Conservation (phyloP, 2,888 invertebrate genomes). For the Octonoba sinensis region DNA sequence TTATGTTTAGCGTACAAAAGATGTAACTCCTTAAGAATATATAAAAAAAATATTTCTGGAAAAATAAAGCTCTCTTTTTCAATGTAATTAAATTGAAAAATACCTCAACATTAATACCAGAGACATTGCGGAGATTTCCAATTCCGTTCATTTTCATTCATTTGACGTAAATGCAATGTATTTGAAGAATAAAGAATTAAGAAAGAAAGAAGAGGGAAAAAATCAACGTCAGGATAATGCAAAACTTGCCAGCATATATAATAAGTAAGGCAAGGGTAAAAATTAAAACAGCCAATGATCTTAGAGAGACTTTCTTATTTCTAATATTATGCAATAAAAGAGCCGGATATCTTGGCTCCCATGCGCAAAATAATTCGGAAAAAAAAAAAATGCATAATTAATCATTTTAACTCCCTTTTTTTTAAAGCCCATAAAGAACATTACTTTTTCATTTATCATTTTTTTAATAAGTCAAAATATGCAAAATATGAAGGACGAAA, state of each 20-base stretch:
- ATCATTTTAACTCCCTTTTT: conserved; percentile 57
- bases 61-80: too few relatives aligned
- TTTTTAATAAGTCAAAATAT: conserved; percentile 60
- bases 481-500: conserved; percentile 57
- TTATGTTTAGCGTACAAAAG: too few relatives aligned
- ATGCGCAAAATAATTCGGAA: conserved; percentile 28
- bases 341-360: conserved; percentile 31
- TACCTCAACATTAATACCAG: too few relatives aligned
- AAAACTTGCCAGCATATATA: not conserved
- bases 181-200: not conserved
- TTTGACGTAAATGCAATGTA: not conserved
- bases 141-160: too few relatives aligned
- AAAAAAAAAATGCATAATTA: conserved; percentile 50
- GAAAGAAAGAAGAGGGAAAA: conserved; percentile 1
- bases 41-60: too few relatives aligned
- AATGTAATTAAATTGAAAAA: too few relatives aligned
- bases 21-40: too few relatives aligned
- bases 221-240: not conserved
- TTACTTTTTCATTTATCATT: conserved; percentile 62
- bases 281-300: conserved; percentile 11
- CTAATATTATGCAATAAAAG: conserved; percentile 45
- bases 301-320: conserved; percentile 18
- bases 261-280: not conserved
- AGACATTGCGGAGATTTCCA: too few relatives aligned
- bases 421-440: conserved; percentile 51